phyloP scores from a whole-genome alignment of 2,888 invertebrate genomes.

The Drosophila paranaensis region DNA sequence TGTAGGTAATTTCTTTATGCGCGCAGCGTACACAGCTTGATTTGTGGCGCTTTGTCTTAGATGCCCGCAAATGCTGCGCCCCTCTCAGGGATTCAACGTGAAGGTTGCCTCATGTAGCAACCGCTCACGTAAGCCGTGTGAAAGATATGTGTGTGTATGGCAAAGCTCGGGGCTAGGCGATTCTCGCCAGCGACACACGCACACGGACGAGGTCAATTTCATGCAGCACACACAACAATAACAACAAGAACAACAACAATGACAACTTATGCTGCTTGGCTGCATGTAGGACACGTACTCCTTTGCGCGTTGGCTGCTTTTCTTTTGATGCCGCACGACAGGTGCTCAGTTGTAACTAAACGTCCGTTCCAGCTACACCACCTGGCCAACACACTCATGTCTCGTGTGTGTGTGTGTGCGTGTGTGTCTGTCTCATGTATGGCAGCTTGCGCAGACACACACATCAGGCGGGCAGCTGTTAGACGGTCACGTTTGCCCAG shows the following conservation, averaged over 20 bases:
- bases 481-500: constrained; percentile 69
- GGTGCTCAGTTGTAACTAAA: constrained; percentile 79
- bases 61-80: constrained; percentile 8
- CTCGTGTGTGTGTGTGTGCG: constrained; percentile 1
- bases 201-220: constrained; percentile 77
- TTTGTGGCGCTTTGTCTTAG: constrained; percentile 60
- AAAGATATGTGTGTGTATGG: constrained; percentile 37
- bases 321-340: constrained; percentile 69
- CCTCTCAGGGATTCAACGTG: neutral
- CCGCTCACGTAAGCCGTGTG: constrained; percentile 56
- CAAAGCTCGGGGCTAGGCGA: constrained; percentile 26
- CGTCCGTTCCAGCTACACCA: constrained; percentile 67
- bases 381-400: constrained; percentile 38
- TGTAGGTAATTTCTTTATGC: constrained; percentile 53
- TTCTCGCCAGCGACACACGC: constrained; percentile 54
- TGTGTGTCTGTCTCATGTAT: constrained; percentile 21
- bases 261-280: constrained; percentile 21
- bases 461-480: constrained; percentile 46
- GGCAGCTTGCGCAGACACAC: constrained; percentile 15
- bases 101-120: constrained; percentile 46
- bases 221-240: constrained; percentile 59
- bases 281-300: constrained; percentile 71
- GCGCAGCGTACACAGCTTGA: constrained; percentile 52
- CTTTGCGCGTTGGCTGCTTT: constrained; percentile 38
- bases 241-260: constrained; percentile 34